phyloP scores from a whole-genome alignment of 2,888 invertebrate genomes.

The Mythimna pallens region DNA sequence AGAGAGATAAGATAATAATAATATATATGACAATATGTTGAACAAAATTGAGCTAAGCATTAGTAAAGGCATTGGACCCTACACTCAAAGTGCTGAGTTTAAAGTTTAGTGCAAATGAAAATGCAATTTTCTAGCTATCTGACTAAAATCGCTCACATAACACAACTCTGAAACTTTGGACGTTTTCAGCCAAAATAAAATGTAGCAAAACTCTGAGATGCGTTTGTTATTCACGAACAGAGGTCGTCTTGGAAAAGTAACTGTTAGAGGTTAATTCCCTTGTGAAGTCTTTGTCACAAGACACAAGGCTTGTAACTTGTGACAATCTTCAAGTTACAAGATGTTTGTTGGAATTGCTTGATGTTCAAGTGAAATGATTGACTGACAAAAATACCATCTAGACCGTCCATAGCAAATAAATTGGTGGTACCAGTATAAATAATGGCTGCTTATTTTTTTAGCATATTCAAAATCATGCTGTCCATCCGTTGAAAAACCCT shows the following conservation, averaged over 20 bases:
- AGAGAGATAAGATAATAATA: no score
- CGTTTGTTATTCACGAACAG: constrained; percentile 34
- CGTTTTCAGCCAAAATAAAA: constrained; percentile 2
- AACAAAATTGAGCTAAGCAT: background rate
- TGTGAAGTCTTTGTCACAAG: background rate
- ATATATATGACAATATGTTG: background rate
- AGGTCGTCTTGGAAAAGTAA: constrained; percentile 18
- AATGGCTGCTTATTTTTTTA: background rate
- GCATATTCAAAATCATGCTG: background rate
- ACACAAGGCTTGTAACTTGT: no score
- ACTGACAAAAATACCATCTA: background rate
- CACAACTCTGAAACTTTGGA: background rate
- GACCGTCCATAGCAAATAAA: background rate
- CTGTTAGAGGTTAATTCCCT: constrained; percentile 36
- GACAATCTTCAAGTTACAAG: background rate
- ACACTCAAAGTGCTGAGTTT: background rate
- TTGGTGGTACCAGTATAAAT: background rate
- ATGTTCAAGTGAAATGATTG: background rate
- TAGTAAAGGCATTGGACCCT: background rate
- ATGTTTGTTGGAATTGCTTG: background rate
- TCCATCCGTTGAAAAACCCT: background rate
- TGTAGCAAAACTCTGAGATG: constrained; percentile 7
- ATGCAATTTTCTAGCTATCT: constrained; percentile 10
- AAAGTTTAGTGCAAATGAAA: constrained; percentile 7
- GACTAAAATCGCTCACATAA: background rate